phyloP scores from a whole-genome alignment of 1,140 invertebrate species.

The Callitettix versicolor region DNA sequence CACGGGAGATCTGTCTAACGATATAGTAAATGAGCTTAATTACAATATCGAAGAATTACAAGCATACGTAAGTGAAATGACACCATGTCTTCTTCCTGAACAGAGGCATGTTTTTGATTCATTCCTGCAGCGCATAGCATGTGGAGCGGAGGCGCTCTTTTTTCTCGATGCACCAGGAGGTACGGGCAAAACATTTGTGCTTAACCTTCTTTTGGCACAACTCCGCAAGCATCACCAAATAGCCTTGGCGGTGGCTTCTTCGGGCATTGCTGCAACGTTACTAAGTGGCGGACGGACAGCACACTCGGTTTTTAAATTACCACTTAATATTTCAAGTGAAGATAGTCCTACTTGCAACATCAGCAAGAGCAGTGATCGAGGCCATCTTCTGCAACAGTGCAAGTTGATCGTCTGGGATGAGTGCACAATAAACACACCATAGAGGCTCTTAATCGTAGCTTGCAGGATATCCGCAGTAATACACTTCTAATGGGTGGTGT shows the following conservation, averaged over 20 bases:
- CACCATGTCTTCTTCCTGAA: background rate
- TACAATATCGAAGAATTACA: background rate
- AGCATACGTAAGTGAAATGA: background rate
- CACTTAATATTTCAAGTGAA: slow-evolving; percentile 24
- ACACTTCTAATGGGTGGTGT: slow-evolving; percentile 24
- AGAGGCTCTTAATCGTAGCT: slow-evolving; percentile 23
- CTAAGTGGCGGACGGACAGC: slow-evolving; percentile 29
- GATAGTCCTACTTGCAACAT: slow-evolving; percentile 25
- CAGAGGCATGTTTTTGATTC: background rate
- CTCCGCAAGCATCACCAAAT: background rate
- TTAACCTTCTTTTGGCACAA: background rate
- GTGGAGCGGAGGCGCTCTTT: background rate
- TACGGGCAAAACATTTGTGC: background rate
- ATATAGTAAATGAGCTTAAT: background rate
- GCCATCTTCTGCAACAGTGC: slow-evolving; percentile 20
- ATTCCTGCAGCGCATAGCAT: background rate
- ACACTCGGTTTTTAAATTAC: slow-evolving; percentile 31
- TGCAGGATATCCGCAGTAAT: slow-evolving; percentile 11
- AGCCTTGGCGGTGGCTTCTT: background rate
- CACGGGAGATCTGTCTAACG: background rate
- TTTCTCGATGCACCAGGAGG: background rate
- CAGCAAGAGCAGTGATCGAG: slow-evolving; percentile 17
- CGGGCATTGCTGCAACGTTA: slow-evolving; percentile 19
- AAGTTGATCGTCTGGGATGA: slow-evolving; percentile 32
- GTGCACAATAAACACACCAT: slow-evolving; percentile 28